phyloP scores from a whole-genome alignment of 2,113 vertebrate species.

The Mugil cephalus region DNA sequence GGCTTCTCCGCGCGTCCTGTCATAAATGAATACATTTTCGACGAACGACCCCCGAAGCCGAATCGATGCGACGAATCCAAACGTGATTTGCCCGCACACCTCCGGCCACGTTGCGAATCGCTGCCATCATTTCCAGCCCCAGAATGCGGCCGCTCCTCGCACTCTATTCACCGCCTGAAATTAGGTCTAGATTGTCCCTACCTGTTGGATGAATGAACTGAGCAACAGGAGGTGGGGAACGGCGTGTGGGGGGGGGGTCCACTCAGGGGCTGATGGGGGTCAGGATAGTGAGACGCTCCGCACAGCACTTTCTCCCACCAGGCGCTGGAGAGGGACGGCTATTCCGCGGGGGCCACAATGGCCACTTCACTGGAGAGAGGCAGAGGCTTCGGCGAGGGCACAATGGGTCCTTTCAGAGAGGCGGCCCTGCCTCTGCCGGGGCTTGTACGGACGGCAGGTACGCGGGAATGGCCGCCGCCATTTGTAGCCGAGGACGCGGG shows the following conservation, averaged over 20 bases:
- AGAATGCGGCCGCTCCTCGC: constrained; percentile 24
- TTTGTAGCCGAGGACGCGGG: constrained; percentile 64
- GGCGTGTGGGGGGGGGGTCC: no score
- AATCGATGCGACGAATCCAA: constrained; percentile 50
- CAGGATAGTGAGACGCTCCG: constrained; percentile 57
- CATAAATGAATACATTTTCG: constrained; percentile 41
- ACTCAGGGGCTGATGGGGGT: constrained; percentile 52
- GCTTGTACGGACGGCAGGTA: no score
- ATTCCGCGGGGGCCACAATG: constrained; percentile 67
- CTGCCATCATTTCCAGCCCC: constrained; percentile 13
- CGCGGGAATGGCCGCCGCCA: no score
- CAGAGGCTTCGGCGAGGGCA: constrained; percentile 45
- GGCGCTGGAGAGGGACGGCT: constrained; percentile 45
- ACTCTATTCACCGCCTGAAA: constrained; percentile 51
- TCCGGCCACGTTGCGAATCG: constrained; percentile 14
- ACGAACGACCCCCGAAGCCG: constrained; percentile 19
- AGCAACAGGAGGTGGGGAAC: constrained; percentile 41
- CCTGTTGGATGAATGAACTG: constrained; percentile 28
- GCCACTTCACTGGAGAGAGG: constrained; percentile 51
- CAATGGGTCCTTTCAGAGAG: constrained; percentile 59
- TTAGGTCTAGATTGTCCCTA: constrained; percentile 46
- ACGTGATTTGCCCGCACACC: constrained; percentile 14
- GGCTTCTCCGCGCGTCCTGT: constrained; percentile 30
- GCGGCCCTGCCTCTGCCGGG: constrained; percentile 28
- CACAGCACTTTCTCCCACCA: constrained; percentile 27